Percentiles rank a stretch among this genome's conserved stretches.
These are phyloP conservation scores for Vandiemenella viatica DNA, from an alignment of 2,888 invertebrate species.

Conservation along the genomic window DNA sequence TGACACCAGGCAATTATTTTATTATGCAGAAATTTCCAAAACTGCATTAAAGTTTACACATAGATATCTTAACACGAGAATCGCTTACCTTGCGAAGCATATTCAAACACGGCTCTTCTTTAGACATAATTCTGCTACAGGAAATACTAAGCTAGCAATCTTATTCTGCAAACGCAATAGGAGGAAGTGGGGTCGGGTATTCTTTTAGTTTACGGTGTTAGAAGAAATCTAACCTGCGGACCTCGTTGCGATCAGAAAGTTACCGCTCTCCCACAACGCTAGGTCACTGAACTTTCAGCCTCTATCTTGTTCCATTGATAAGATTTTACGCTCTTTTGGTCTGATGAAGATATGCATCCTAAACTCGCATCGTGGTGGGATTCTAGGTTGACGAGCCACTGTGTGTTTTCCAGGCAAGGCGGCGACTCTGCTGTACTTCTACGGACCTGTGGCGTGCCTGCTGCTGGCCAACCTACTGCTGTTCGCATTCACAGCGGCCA, in stretches of 20 bases:
- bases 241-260: too few species aligned
- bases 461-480: conserved; percentile 20
- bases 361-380: background rate
- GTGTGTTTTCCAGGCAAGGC: conserved; percentile 2
- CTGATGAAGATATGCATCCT: background rate
- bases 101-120: too few species aligned
- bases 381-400: background rate
- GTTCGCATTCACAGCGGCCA: conserved; percentile 23
- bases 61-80: too few species aligned
- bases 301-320: background rate
- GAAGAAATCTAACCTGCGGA: background rate
- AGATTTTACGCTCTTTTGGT: background rate
- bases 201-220: background rate
- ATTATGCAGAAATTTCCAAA: too few species aligned
- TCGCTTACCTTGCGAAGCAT: too few species aligned
- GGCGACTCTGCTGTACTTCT: conserved; percentile 20
- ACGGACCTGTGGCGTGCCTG: conserved; percentile 21
- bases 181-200: background rate
- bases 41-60: too few species aligned
- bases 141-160: too few species aligned
- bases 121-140: too few species aligned
- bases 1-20: too few species aligned
- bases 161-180: background rate
- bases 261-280: too few species aligned
- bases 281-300: background rate